Percentiles rank a stretch among this genome's conserved stretches.
phyloP scores from a whole-genome alignment of 2,113 vertebrate species.

The Phaethon lepturus region DNA sequence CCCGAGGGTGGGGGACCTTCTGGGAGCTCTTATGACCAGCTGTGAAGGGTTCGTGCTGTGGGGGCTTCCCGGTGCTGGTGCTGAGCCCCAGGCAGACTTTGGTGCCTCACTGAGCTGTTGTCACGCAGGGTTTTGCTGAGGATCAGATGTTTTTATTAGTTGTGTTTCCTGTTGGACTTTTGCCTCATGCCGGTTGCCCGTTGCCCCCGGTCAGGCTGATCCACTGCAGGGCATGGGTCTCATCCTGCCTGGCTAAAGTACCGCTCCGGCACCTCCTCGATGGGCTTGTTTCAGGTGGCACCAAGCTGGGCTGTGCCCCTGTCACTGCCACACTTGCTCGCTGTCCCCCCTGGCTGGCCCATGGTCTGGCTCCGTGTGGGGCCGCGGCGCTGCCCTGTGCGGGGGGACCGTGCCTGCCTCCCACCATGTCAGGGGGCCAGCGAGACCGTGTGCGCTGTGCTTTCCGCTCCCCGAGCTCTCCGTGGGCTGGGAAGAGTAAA shows the following conservation, averaged over 20 bases:
- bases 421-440: fast-evolving
- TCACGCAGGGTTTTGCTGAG: background rate
- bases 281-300: background rate
- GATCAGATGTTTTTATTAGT: background rate
- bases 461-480: background rate
- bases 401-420: fast-evolving
- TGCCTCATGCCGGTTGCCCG: background rate
- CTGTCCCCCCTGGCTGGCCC: background rate
- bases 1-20: background rate
- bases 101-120: background rate
- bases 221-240: background rate
- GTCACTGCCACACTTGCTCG: fast-evolving
- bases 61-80: background rate
- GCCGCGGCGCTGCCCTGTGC: fast-evolving
- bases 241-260: background rate
- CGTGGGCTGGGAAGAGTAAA: background rate
- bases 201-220: background rate
- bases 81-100: background rate
- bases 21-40: background rate
- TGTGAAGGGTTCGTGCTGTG: background rate
- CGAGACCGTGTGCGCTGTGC: background rate
- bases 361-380: fast-evolving
- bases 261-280: background rate
- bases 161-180: background rate
- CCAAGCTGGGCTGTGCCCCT: background rate